Evolutionary conservation across 1,140 invertebrate species (phyloP).

Genomic region (Bemisia tabaci): DNA sequence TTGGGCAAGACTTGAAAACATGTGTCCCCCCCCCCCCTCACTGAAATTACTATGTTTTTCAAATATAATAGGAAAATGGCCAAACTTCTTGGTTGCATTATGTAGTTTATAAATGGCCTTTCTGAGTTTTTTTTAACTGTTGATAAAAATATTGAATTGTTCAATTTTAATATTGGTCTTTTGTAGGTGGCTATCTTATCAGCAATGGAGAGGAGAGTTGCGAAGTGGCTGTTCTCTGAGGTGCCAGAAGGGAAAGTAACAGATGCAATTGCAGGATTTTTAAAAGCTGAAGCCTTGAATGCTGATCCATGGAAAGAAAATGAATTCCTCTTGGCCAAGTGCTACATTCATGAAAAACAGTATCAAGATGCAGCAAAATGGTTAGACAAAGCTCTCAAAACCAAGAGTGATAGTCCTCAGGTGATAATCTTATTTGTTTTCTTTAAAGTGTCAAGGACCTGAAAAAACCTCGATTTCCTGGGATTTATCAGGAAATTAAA

Average conservation of each 20-base stretch:
- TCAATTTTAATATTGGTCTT: not conserved
- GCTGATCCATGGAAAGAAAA: constrained; percentile 52
- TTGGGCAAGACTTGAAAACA: no score
- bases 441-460: not conserved
- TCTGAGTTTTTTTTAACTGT: no score
- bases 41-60: no score
- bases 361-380: constrained; percentile 40
- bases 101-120: no score
- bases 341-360: constrained; percentile 39
- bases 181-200: constrained; percentile 41
- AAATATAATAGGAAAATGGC: no score
- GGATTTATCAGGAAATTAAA: not conserved
- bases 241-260: constrained; percentile 46
- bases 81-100: no score
- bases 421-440: constrained; percentile 9
- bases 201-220: constrained; percentile 59
- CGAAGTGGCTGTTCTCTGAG: constrained; percentile 49
- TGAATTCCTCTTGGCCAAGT: constrained; percentile 52
- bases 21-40: no score
- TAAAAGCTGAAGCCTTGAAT: constrained; percentile 46
- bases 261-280: constrained; percentile 50
- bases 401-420: constrained; percentile 17
- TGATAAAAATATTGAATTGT: no score
- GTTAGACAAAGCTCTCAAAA: constrained; percentile 35
- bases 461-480: not conserved